These are phyloP conservation scores for Polydrusus pterygomalis DNA, from an alignment of 2,888 invertebrate genomes.

Conservation along the genomic window DNA sequence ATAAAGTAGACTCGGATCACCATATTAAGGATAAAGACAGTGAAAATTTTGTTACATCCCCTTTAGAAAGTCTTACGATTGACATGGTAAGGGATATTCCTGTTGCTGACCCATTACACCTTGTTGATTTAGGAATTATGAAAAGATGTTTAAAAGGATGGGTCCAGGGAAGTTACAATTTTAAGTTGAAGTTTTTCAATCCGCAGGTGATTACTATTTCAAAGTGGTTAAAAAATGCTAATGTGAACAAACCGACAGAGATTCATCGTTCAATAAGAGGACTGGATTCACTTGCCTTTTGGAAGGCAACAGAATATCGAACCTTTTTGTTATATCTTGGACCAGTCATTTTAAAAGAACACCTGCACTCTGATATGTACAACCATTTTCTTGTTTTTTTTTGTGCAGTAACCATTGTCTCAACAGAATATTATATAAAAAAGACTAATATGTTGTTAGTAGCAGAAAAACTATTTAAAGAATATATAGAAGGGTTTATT, in stretches of 20 bases:
- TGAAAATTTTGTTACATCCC: slow-evolving; percentile 14
- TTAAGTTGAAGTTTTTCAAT: slow-evolving; percentile 44
- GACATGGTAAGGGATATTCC: slow-evolving; percentile 52
- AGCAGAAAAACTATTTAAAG: slow-evolving; percentile 53
- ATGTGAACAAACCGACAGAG: slow-evolving; percentile 49
- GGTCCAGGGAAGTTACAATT: slow-evolving; percentile 55
- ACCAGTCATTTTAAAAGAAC: too few species aligned
- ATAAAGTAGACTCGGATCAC: slow-evolving; percentile 39
- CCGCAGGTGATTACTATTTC: slow-evolving; percentile 43
- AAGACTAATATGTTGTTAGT: slow-evolving; percentile 49
- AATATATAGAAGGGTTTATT: slow-evolving; percentile 56
- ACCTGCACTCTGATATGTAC: slow-evolving; percentile 48
- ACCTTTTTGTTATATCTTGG: slow-evolving; percentile 55
- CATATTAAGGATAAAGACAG: slow-evolving; percentile 43
- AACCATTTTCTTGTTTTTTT: slow-evolving; percentile 52
- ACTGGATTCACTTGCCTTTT: slow-evolving; percentile 45
- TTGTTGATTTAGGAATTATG: slow-evolving; percentile 52
- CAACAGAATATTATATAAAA: slow-evolving; percentile 46
- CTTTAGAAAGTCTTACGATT: slow-evolving; percentile 40
- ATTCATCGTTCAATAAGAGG: slow-evolving; percentile 55
- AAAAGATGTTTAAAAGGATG: slow-evolving; percentile 55
- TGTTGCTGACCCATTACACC: slow-evolving; percentile 51
- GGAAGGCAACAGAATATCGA: slow-evolving; percentile 56
- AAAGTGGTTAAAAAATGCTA: slow-evolving; percentile 55
- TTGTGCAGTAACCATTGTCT: slow-evolving; percentile 55